Evolutionary conservation across 2,113 vertebrate genomes (phyloP).

Genomic region (Marmota flaviventris): DNA sequence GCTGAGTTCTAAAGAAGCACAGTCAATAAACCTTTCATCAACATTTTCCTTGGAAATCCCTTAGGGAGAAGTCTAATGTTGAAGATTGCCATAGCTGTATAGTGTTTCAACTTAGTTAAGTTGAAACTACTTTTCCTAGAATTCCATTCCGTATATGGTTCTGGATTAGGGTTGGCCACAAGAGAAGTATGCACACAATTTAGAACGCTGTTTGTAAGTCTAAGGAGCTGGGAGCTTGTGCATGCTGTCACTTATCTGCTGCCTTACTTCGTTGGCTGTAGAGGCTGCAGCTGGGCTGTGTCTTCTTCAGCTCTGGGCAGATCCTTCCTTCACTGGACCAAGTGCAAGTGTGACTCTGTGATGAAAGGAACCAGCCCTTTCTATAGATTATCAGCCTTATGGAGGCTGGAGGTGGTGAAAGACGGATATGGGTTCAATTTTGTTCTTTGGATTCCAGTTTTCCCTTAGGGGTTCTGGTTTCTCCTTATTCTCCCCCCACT

Average conservation of each 20-base stretch:
- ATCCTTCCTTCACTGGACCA: not conserved
- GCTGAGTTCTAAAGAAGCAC: not conserved
- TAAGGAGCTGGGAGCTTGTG: too few relatives aligned
- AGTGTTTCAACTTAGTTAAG: not conserved
- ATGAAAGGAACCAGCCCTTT: not conserved
- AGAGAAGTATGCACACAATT: not conserved
- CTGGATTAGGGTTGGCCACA: not conserved
- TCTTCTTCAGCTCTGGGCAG: not conserved
- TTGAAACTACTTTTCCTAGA: not conserved
- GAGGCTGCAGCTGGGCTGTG: not conserved
- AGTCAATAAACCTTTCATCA: not conserved
- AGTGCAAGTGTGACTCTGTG: not conserved
- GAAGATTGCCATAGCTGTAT: not conserved
- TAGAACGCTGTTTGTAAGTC: not conserved
- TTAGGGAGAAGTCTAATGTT: not conserved
- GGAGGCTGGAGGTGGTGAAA: not conserved
- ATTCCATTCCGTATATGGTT: not conserved
- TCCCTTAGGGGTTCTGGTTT: not conserved
- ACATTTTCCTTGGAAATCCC: not conserved
- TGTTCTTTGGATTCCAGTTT: not conserved
- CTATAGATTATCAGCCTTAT: not conserved
- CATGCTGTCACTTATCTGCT: rapidly evolving
- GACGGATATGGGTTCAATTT: not conserved
- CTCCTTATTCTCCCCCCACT: not conserved
- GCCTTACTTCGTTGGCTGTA: not conserved